These are phyloP conservation scores for Paedocypris micromegethes DNA, from an alignment of 2,797 vertebrate species.

Conservation along the genomic window DNA sequence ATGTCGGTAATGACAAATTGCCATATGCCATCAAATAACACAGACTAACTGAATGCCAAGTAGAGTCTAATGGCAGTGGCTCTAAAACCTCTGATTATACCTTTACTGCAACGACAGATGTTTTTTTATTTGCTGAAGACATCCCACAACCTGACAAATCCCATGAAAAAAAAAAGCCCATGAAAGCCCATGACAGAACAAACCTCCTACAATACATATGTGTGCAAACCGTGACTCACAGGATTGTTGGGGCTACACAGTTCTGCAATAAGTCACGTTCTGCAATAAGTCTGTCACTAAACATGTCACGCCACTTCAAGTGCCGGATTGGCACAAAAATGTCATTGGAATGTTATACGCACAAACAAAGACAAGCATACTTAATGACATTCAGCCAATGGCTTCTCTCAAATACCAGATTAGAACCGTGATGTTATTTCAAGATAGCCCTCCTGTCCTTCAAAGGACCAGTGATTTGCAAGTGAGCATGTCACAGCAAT, in stretches of 20 bases:
- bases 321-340: not conserved
- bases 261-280: not conserved
- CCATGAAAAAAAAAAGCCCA: constrained; percentile 15
- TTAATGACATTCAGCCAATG: constrained; percentile 39
- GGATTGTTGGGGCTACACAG: constrained; percentile 25
- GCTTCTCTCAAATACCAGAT: constrained; percentile 23
- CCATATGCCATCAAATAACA: constrained; percentile 38
- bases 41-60: constrained; percentile 42
- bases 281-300: constrained; percentile 26
- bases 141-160: constrained; percentile 26
- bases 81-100: constrained; percentile 38
- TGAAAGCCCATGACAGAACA: constrained; percentile 35
- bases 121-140: constrained; percentile 26
- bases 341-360: constrained; percentile 19
- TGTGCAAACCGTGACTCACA: constrained; percentile 23
- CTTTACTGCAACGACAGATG: constrained; percentile 14
- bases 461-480: constrained; percentile 30
- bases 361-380: constrained; percentile 24
- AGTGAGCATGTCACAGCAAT: constrained; percentile 32
- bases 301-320: constrained; percentile 23
- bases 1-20: constrained; percentile 54
- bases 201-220: constrained; percentile 25
- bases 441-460: constrained; percentile 39
- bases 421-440: constrained; percentile 23
- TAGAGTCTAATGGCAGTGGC: constrained; percentile 41